Percentiles rank a stretch among this genome's conserved stretches.
phyloP scores from a whole-genome alignment of 2,888 invertebrate species.

The Holacanthella duospinosa region DNA sequence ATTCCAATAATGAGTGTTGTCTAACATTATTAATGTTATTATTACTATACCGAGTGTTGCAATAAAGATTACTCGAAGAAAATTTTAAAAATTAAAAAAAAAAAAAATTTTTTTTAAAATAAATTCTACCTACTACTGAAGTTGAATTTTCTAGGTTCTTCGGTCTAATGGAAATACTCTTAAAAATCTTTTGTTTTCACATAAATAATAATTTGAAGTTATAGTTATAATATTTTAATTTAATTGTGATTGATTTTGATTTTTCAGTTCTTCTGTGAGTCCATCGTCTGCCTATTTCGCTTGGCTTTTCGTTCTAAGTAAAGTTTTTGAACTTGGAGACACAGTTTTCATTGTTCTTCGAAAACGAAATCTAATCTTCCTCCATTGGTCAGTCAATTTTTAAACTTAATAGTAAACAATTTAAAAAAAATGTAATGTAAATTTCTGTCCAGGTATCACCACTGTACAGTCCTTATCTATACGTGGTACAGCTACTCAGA shows the following conservation, averaged over 20 bases:
- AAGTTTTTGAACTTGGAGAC: conserved; percentile 16
- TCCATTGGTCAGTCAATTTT: conserved; percentile 15
- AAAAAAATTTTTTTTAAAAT: too few relatives aligned
- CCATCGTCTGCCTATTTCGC: conserved; percentile 24
- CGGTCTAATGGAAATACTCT: too few relatives aligned
- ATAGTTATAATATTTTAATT: not conserved
- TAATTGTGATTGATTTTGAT: conserved; percentile 9
- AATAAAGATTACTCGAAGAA: too few relatives aligned
- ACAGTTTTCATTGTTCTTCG: conserved; percentile 10
- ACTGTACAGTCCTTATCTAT: conserved; percentile 49
- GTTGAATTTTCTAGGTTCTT: too few relatives aligned
- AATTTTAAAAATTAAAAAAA: too few relatives aligned
- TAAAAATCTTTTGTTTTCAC: too few relatives aligned
- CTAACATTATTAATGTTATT: too few relatives aligned
- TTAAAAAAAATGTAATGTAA: not conserved
- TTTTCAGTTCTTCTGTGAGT: conserved; percentile 18
- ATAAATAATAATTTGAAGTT: too few relatives aligned
- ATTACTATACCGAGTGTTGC: too few relatives aligned
- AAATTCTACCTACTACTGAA: too few relatives aligned
- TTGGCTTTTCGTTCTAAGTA: conserved; percentile 21
- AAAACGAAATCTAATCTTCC: conserved; percentile 12
- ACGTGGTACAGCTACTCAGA: conserved; percentile 81
- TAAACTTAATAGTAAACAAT: not conserved
- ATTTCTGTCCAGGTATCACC: conserved; percentile 1
- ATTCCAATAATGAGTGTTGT: too few relatives aligned